Base-by-base conservation (phyloP, 2,797 vertebrate genomes). In the Neosilurus hyrtlii region DNA sequence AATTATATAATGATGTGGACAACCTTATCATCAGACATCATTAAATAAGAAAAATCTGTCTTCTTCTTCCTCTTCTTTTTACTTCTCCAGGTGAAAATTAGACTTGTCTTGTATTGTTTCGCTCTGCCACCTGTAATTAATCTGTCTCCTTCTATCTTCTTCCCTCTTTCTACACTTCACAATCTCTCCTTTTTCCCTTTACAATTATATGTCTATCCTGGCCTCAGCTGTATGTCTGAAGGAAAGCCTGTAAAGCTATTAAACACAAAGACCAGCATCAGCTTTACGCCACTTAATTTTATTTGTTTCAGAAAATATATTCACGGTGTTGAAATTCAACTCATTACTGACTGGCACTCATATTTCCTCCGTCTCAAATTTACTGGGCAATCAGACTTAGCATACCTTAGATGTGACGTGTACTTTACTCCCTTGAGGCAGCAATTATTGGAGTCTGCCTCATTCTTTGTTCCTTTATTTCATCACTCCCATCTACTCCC, bases 361-460 rank as follows among this genome's bases (percentile, higher is more conserved):
- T 22, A n/a, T 18, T 8, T 56, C 18, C 20, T 35, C 26, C 30
- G 14, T 73, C 72, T 52, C 30, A 63, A 24, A 56, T 63, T 63
- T 78, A 78, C 0, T 15, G 9, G n/a, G 10, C 14, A 51, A 56
- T 37, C 37, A 76, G 52, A 61, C 20, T 66, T 49, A 65, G 20
- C 56, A 20, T 59, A 35, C 54, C 72, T 86, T 9, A 83, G 68
- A 66, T 37, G 30, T 56, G 24, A 63, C 43, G 62, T 65, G 26
- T 84, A 43, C 76, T 72, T 63, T 82, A 15, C 68, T 76, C 76
- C 54, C 70, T n/a, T 26, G 35, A 49, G 76, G 63, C 70, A 82
- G 57, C 70, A 84, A 82, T 84, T 81, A 86, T 82, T 84, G 65
- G 51, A 70, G 56, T 76, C 61, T 82, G 43, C 26, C 30, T 59